Evolutionary conservation across 1,140 invertebrate species (phyloP), one percentile per base, ranked within the genome.

Genomic region (Vollenhovia emeryi): DNA sequence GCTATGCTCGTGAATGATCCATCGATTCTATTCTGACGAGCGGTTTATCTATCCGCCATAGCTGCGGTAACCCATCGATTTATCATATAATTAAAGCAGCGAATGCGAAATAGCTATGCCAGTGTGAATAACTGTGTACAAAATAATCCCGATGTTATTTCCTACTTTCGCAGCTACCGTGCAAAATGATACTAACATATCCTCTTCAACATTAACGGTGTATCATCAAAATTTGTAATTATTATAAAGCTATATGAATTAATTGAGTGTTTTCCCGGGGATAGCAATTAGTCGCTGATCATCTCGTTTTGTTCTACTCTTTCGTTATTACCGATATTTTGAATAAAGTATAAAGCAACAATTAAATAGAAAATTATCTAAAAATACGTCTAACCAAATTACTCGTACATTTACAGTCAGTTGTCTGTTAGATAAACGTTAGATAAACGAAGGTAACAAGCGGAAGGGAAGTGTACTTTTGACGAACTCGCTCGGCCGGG

Each of bases 401-500:
- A 62, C n/a, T 11, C 60, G 11, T 64, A n/a, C 36, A 36, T 59
- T 74, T 57, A 52, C 9, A 48, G 13, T 57, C 73, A 43, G 15
- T 71, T 80, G 40, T 55, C 24, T 15, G 24, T 43, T 33, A n/a
- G n/a, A n/a, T n/a, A 30, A 57, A 1, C 24, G 1, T 15, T 30
- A 55, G 24, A 55, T 45, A 80, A 55, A 24, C 64, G 36, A 40
- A 48, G 40, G 27, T 21, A 64, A 64, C 27, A 48, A 64, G 57
- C 59, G 43, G 11, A 52, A 55, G 50, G n/a, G 36, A 18, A 24
- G 27, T 21, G 2, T 27, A 33, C 9, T 69, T 68, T 40, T 40
- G 78, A 73, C 33, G 7, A 40, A 64, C 78, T 71, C 78, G 64
- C 78, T 8, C 52, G 24, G 30, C 33, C 59, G 24, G 21, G 48